These are phyloP conservation scores for Drosophila histrio DNA, from an alignment of 2,888 invertebrate species.

Conservation along the genomic window DNA sequence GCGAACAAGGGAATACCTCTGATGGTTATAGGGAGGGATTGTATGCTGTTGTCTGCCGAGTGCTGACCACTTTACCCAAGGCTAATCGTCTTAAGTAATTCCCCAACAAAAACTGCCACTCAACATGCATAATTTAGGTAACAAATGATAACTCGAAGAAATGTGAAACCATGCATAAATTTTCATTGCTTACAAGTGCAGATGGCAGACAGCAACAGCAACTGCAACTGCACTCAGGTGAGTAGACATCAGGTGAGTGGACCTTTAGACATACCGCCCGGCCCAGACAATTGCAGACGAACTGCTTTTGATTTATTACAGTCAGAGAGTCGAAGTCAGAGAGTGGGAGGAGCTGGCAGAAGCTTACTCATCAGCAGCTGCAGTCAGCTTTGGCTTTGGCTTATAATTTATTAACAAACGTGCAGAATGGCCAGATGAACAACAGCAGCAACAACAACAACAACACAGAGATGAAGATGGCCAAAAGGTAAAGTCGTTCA, in stretches of 20 bases:
- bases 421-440: slow-evolving; percentile 12
- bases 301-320: slow-evolving; percentile 81
- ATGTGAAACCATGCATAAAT: slow-evolving; percentile 83
- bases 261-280: slow-evolving; percentile 28
- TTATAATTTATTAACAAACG: slow-evolving; percentile 79
- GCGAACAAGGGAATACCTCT: slow-evolving; percentile 1
- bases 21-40: neutral
- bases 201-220: slow-evolving; percentile 6
- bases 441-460: slow-evolving; percentile 6
- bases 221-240: slow-evolving; percentile 11
- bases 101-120: slow-evolving; percentile 74
- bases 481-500: slow-evolving; percentile 26
- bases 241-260: slow-evolving; percentile 10
- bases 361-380: slow-evolving; percentile 71
- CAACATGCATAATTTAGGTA: slow-evolving; percentile 77
- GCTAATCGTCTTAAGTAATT: slow-evolving; percentile 74
- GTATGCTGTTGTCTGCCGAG: slow-evolving; percentile 15
- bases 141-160: slow-evolving; percentile 82
- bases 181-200: slow-evolving; percentile 50
- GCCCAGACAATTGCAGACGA: slow-evolving; percentile 70
- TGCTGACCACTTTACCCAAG: slow-evolving; percentile 57
- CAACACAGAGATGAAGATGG: slow-evolving; percentile 3
- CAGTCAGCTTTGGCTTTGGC: slow-evolving; percentile 62
- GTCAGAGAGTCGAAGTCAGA: slow-evolving; percentile 3
- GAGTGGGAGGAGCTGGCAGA: slow-evolving; percentile 19